Evolutionary conservation across 2,113 vertebrate genomes (phyloP).

Genomic region (Jacana jacana): DNA sequence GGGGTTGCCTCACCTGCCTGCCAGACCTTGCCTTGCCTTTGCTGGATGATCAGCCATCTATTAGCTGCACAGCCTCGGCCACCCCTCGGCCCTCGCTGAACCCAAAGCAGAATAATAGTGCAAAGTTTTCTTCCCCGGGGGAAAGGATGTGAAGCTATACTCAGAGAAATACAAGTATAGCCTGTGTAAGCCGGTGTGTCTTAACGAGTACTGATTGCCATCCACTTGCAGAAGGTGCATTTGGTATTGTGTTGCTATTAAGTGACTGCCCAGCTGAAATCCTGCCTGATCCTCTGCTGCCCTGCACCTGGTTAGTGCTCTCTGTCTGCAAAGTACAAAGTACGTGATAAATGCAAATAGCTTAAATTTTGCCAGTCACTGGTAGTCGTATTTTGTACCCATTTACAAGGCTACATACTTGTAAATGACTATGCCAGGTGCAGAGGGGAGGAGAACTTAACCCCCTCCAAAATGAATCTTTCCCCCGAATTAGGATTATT

Average conservation of each 20-base stretch:
- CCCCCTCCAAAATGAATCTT: neutral
- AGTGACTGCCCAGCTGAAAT: neutral
- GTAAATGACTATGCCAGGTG: conserved; percentile 45
- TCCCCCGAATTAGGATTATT: neutral
- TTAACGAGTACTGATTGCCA: neutral
- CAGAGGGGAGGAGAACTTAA: neutral
- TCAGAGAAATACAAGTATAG: too few relatives aligned
- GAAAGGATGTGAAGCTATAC: neutral
- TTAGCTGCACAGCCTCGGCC: neutral
- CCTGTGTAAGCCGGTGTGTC: neutral
- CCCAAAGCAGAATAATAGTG: neutral
- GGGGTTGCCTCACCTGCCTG: neutral
- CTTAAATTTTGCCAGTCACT: conserved; percentile 15
- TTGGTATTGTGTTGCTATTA: neutral
- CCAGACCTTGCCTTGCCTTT: neutral
- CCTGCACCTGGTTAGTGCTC: conserved; percentile 11
- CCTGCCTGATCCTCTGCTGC: neutral
- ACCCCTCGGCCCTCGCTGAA: neutral
- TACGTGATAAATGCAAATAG: conserved; percentile 29
- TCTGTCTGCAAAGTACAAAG: neutral
- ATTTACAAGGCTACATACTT: neutral
- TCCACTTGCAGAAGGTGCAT: neutral
- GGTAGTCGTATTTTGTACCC: neutral
- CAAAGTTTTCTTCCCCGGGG: neutral
- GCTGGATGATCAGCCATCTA: neutral